These are phyloP conservation scores for Enteromius thamalakanensis DNA, from an alignment of 2,797 vertebrate species.

Conservation along the genomic window DNA sequence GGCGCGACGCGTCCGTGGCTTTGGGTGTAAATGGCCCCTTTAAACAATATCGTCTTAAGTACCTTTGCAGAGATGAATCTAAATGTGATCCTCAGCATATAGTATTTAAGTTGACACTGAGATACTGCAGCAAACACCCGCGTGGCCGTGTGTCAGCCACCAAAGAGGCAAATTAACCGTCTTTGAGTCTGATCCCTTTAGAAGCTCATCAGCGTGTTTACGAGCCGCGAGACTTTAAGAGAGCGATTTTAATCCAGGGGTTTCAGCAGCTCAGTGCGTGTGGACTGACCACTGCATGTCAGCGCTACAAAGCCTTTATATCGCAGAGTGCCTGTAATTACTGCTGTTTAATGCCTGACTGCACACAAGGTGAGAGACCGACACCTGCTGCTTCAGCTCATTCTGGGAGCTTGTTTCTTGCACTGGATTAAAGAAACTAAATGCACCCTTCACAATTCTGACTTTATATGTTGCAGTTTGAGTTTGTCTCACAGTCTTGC, in stretches of 20 bases:
- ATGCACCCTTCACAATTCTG: neutral
- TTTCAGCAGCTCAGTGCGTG: conserved; percentile 37
- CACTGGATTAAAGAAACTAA: neutral
- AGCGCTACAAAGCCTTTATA: conserved; percentile 6
- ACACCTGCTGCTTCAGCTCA: conserved; percentile 1
- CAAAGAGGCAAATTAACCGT: conserved; percentile 69
- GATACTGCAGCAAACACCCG: conserved; percentile 40
- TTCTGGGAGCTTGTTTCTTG: neutral
- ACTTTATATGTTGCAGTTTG: no score
- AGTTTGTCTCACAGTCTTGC: no score
- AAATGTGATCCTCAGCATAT: conserved; percentile 57
- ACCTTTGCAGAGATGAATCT: conserved; percentile 60
- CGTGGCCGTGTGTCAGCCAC: conserved; percentile 62
- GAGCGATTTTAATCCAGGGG: conserved; percentile 63
- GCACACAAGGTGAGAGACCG: conserved; percentile 34
- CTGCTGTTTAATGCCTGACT: neutral
- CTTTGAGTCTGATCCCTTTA: conserved; percentile 73
- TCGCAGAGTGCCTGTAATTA: neutral
- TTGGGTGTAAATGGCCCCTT: conserved; percentile 40
- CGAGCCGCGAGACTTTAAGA: conserved; percentile 56
- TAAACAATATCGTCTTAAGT: conserved; percentile 62
- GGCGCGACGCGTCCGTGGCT: conserved; percentile 33
- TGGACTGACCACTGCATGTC: conserved; percentile 32
- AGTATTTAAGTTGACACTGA: conserved; percentile 69
- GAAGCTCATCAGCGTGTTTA: conserved; percentile 71